phyloP scores from a whole-genome alignment of 2,888 invertebrate species.

The Drosophila kanekoi region DNA sequence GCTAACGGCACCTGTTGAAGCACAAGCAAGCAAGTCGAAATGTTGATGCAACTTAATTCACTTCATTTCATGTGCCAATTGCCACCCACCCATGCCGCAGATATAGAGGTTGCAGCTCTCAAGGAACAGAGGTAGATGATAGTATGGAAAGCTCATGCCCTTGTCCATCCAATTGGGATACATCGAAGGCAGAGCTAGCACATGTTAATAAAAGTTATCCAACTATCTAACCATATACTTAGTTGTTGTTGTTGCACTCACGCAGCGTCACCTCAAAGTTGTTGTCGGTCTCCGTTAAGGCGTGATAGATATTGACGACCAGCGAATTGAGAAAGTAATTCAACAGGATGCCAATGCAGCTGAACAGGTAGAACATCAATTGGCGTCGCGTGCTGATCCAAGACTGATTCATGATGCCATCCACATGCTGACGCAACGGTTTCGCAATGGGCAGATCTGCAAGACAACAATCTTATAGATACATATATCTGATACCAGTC shows the following conservation, averaged over 20 bases:
- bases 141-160: constrained; percentile 76
- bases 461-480: neutral
- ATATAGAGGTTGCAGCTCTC: constrained; percentile 51
- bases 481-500: neutral
- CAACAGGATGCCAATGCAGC: constrained; percentile 47
- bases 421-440: constrained; percentile 57
- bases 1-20: constrained; percentile 67
- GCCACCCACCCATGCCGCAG: constrained; percentile 69
- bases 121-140: constrained; percentile 65
- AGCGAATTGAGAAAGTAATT: constrained; percentile 70
- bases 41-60: constrained; percentile 2
- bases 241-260: constrained; percentile 44
- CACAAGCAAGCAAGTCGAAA: neutral
- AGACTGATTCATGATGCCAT: constrained; percentile 57
- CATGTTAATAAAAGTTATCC: neutral
- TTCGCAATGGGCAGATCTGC: constrained; percentile 64
- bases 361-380: constrained; percentile 65
- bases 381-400: constrained; percentile 73
- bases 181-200: constrained; percentile 67
- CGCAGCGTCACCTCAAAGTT: constrained; percentile 62
- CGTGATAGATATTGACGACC: constrained; percentile 62
- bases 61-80: neutral
- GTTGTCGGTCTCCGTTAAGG: constrained; percentile 20
- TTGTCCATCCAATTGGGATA: constrained; percentile 77
- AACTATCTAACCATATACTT: too few relatives aligned